Percentiles rank a stretch among this genome's conserved stretches.
phyloP scores from a whole-genome alignment of 2,888 invertebrate species.

The Pristionchus entomophagus region DNA sequence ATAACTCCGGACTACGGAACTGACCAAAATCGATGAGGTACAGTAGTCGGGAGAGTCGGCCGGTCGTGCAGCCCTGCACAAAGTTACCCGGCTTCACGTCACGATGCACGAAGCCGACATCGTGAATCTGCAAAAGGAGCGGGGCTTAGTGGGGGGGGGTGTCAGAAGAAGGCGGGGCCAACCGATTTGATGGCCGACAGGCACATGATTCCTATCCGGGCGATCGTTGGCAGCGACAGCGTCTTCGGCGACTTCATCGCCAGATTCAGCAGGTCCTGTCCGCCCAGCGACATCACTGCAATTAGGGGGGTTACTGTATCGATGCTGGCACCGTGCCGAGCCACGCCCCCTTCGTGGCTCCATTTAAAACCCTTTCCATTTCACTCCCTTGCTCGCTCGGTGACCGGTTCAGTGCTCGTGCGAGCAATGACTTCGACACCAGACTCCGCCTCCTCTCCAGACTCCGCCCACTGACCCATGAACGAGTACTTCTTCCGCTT shows the following conservation, averaged over 20 bases:
- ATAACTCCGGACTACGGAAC: neutral
- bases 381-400: neutral
- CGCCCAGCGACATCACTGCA: conserved; percentile 43
- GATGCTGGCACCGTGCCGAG: neutral
- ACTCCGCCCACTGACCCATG: conserved; percentile 44
- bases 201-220: conserved; percentile 35
- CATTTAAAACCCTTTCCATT: no score
- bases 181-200: conserved; percentile 47
- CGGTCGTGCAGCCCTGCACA: conserved; percentile 19
- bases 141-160: neutral
- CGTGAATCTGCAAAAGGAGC: conserved; percentile 7
- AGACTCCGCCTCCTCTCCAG: neutral
- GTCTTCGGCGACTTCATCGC: conserved; percentile 11
- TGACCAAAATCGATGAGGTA: conserved; percentile 46
- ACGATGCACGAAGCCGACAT: conserved; percentile 42
- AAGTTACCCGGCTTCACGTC: conserved; percentile 48
- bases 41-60: conserved; percentile 6
- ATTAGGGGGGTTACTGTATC: neutral
- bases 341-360: neutral
- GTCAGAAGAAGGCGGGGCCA: neutral
- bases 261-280: conserved; percentile 42
- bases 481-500: conserved; percentile 43
- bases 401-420: no score
- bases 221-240: neutral
- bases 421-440: no score